Base-by-base conservation (phyloP, 2,888 invertebrate species). In the Loripinus fragilis region DNA sequence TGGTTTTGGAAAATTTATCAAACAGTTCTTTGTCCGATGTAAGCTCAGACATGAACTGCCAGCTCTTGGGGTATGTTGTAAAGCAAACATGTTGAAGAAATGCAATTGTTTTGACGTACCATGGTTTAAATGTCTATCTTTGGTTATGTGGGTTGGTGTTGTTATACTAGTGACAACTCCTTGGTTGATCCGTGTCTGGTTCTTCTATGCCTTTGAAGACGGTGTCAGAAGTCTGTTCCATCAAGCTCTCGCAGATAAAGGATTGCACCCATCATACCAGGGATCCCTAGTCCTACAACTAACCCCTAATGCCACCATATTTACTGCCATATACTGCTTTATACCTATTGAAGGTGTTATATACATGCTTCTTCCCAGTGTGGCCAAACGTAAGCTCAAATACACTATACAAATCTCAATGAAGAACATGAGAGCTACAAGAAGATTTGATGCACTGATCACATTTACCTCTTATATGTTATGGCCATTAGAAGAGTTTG, bases 351-450 rank as follows among this genome's bases (percentile, higher is more conserved):
- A 71, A 3, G 17, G 52, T 2, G n/a, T 55, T 23, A n/a, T 71
- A 7, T 20, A 25, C 2, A 55, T 55, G 17, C 30, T 60, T 25
- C 12, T 71, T 8, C 45, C 71, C 23, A 8, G n/a, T n/a, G 35
- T n/a, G 2, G 30, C 48, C 3, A 71, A 55, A 28, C 33, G 55
- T n/a, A 71, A 71, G 35, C 45, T 71, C 3, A 71, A 71, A 55
- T 71, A 35, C 30, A 71, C 55, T 3, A 28, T 60, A 15, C 52
- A 48, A 55, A 33, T 48, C 28, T 71, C 50, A 10, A 17, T 71
- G 25, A 52, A n/a, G n/a, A 33, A 33, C 33, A 71, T 71, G 71
- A 20, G 8, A 1, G 20, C 35, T 28, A 55, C 55, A 25, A 35
- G n/a, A 2, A 45, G 23, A 23, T 60, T 45, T n/a, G 55, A 55